Evolutionary conservation across 2,888 invertebrate species (phyloP).

Genomic region (Macropis europaea): DNA sequence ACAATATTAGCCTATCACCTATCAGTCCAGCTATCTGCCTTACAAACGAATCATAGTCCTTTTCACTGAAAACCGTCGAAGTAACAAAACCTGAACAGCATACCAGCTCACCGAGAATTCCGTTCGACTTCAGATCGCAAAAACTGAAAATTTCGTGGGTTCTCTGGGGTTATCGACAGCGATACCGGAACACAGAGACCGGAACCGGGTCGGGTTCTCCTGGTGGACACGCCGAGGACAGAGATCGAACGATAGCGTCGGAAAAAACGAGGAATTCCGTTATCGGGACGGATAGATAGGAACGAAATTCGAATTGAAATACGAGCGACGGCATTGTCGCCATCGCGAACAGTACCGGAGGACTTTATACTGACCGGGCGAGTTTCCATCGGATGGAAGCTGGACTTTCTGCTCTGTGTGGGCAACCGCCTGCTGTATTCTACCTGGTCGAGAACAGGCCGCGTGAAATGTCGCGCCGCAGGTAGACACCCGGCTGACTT

Average conservation of each 20-base stretch:
- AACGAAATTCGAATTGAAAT: conserved; percentile 71
- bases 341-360: conserved; percentile 42
- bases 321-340: conserved; percentile 63
- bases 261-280: conserved; percentile 67
- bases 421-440: conserved; percentile 68
- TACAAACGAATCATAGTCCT: too few species aligned
- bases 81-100: too few species aligned
- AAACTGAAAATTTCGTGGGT: conserved; percentile 22
- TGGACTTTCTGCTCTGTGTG: conserved; percentile 66
- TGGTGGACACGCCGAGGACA: conserved; percentile 1
- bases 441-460: conserved; percentile 62
- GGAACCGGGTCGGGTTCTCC: not conserved
- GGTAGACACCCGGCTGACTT: conserved; percentile 61
- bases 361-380: conserved; percentile 52
- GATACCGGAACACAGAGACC: conserved; percentile 37
- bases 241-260: conserved; percentile 26
- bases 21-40: too few species aligned
- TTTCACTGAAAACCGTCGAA: too few species aligned
- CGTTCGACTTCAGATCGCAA: too few species aligned
- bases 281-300: conserved; percentile 59
- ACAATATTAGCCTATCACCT: too few species aligned
- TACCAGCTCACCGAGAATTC: not conserved
- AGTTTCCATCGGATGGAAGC: conserved; percentile 52
- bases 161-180: conserved; percentile 11
- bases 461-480: conserved; percentile 64